Evolutionary conservation across 2,888 invertebrate species (phyloP), one percentile per base, ranked within the genome.

Genomic region (Synergus itoensis): DNA sequence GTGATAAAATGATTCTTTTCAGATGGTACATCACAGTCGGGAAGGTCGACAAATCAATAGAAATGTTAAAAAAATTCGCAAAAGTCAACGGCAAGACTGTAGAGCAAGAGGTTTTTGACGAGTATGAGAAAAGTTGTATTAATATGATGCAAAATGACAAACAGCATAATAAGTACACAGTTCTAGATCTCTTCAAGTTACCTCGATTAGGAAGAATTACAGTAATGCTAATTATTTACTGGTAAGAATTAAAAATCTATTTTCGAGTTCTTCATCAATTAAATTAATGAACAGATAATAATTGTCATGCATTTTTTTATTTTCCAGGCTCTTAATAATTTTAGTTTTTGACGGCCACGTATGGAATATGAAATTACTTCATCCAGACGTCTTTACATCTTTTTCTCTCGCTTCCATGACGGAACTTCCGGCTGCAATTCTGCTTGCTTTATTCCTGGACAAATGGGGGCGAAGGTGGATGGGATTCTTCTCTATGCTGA

Each of bases 311-410:
- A 11, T 67, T n/a, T 75, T 64, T 36, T 1, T 18, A n/a, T 75
- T 81, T 79, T 80, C 43, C 84, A 93, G 94, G 93, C 96, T 97
- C 94, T 94, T 96, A n/a, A 97, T 97, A 78, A 96, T 97, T 0
- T 91, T 97, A 87, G 96, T 97, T 0, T 97, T 97, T 90, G 97
- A 98, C 89, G 97, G 97, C 0, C 98, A 98, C 89, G 97, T 97
- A 11, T 94, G 98, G 91, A 98, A 97, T 89, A 97, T 98, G 18
- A 97, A 97, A 0, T 95, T 97, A 0, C 92, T 98, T 53, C 97
- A 97, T 0, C 92, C 97, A 84, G 95, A 97, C 86, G 95, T 97
- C 2, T 97, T 97, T 91, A 91, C 96, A 77, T 97, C 97, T 0
- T 97, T 97, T 90, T 97, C 97, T 0, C 94, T 97, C 1, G 97